Evolutionary conservation across 2,888 invertebrate species (phyloP), one percentile per base, ranked within the genome.

Genomic region (Brachyopa scutellaris): DNA sequence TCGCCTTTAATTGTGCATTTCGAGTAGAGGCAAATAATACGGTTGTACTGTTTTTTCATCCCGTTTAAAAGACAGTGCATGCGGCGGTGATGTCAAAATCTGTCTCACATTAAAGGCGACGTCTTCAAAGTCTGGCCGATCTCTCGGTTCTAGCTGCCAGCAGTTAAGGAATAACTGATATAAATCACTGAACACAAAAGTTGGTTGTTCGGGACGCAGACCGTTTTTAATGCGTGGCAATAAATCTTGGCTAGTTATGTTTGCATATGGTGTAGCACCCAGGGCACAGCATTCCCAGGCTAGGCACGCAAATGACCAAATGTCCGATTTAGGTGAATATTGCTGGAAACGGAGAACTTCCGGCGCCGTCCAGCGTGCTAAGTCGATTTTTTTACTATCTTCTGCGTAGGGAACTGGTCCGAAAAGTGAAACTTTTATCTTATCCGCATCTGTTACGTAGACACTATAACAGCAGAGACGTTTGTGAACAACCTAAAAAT

Each of bases 141-240:
- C 97, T 76, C 95, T 95, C 8, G 94, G 93, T 89, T 96, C 95
- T 11, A 94, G 90, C 88, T 95, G 95, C 97, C 97, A 97, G 87
- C 97, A 97, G 87, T 96, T 95, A 45, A 95, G 91, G 91, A 96
- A 93, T 69, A 96, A 90, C 89, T 97, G 96, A 89, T 96, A 96
- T 23, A 97, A 90, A 85, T 95, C 95, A 87, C 95, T 95, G 17
- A 93, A 94, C 21, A 95, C 93, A 87, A 95, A 95, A 1, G 93
- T 92, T 0, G 95, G 93, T 87, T 96, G 96, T 0, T 93, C 93
- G 0, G 96, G 93, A 45, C 95, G 92, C 87, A 94, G 91, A 0
- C 96, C 96, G 78, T 93, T 92, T 79, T 93, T 91, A 8, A 96
- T 92, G 61, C 95, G 92, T 7, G 93, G 93, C 0, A 93, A 90